Evolutionary conservation across 2,797 vertebrate genomes (phyloP), one percentile per base, ranked within the genome.

Genomic region (Sebastes glaucus): DNA sequence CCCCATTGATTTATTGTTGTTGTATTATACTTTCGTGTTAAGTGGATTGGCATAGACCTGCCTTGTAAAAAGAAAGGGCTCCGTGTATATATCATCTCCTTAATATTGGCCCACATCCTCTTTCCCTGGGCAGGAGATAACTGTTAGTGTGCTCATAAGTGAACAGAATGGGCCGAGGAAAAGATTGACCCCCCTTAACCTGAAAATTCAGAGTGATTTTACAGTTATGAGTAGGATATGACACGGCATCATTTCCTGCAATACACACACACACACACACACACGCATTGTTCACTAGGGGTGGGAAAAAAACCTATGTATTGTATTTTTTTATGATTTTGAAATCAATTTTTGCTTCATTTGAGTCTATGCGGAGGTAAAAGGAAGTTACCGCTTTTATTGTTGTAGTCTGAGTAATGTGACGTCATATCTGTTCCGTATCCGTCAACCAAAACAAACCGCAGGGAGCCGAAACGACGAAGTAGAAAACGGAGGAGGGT

Each of bases 11-110:
- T 89, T 90, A 89, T 87, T 71, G 88, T 74, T 90, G 90, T 89
- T 90, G 88, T 89, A 87, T 93, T 90, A 89, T 89, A 90, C 87
- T 78, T 86, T 87, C 16, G 78, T 91, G 91, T 93, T 93, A 93
- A 93, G 88, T 89, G 84, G 89, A 90, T 89, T 88, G 83, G 86
- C 88, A 82, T 77, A 79, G 89, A 85, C 74, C 79, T 77, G 84
- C 81, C 72, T 81, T 86, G 85, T 87, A 84, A 93, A 88, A 78
- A 72, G 30, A 65, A 81, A 61, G 13, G 75, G 25, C 61, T 33
- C 7, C 16, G 59, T 76, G 59, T 90, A 75, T 85, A 82, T 81
- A 83, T 89, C 62, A 61, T 64, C 79, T 87, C 61, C 62, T 81
- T 90, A 81, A 83, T 79, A 77, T 80, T 53, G 81, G 59, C 60